Evolutionary conservation across 2,113 vertebrate species (phyloP).

Genomic region (Bubo blakistoni): DNA sequence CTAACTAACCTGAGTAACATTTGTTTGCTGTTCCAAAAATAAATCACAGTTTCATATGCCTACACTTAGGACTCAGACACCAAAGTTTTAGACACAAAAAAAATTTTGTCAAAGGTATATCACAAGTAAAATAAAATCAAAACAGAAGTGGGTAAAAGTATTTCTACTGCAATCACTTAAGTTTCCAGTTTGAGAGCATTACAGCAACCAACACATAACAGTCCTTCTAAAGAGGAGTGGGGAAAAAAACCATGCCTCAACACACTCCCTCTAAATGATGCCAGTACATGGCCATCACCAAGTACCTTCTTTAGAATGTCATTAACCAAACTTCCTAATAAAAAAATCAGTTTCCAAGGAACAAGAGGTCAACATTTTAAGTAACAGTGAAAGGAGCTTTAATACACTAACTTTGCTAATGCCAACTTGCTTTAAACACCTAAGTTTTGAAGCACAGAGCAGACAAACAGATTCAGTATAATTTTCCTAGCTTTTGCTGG

Average conservation of each 20-base stretch:
- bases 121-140: background rate
- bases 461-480: background rate
- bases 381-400: background rate
- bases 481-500: background rate
- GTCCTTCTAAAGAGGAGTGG: background rate
- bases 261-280: background rate
- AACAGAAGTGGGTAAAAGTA: background rate
- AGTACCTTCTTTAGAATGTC: background rate
- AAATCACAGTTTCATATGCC: background rate
- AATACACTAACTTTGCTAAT: background rate
- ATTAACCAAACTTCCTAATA: background rate
- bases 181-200: background rate
- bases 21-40: background rate
- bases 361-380: background rate
- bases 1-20: background rate
- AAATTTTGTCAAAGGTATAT: background rate
- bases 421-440: background rate
- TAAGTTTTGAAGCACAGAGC: background rate
- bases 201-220: background rate
- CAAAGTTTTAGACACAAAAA: background rate
- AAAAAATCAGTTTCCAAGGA: background rate
- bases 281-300: background rate
- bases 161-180: background rate
- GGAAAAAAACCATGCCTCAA: accelerated
- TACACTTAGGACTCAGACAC: background rate